A percentile compares a stretch with the other conserved stretches of the same genome.
These are phyloP conservation scores for Agonopterix heracliana DNA, from an alignment of 2,888 invertebrate species.

Conservation along the genomic window DNA sequence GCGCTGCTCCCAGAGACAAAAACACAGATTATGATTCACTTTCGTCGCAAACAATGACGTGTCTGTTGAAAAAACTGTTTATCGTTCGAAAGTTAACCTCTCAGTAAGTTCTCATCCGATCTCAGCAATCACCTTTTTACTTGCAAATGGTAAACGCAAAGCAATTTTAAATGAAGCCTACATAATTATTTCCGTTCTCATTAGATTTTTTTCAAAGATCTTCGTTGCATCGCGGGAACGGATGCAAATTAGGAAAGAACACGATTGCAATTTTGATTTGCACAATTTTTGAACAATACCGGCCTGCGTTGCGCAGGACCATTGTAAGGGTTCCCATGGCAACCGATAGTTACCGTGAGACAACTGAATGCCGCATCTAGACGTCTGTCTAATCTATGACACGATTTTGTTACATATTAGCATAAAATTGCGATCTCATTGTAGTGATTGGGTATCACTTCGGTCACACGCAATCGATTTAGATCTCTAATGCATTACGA, in stretches of 20 bases:
- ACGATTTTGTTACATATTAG: not conserved
- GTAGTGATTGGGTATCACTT: not conserved
- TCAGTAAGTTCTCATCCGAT: not conserved
- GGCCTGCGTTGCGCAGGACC: slow-evolving; percentile 22
- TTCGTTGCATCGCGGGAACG: slow-evolving; percentile 13
- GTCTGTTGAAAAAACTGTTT: not conserved
- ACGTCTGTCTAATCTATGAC: slow-evolving; percentile 2
- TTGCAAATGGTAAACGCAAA: not conserved
- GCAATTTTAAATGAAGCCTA: slow-evolving; percentile 1
- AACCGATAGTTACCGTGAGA: slow-evolving; percentile 9
- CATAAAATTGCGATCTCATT: slow-evolving; percentile 4
- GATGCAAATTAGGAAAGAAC: slow-evolving; percentile 3
- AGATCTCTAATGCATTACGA: no score
- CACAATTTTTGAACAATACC: slow-evolving; percentile 33
- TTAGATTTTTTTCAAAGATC: not conserved
- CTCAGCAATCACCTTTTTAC: slow-evolving; percentile 1
- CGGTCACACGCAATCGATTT: no score
- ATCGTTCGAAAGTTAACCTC: no score
- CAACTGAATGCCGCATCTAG: slow-evolving; percentile 2
- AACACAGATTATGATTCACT: slow-evolving; percentile 17
- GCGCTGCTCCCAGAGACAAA: slow-evolving; percentile 12
- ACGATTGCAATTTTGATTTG: slow-evolving; percentile 15
- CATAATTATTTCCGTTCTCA: slow-evolving; percentile 8
- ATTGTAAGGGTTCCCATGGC: slow-evolving; percentile 23
- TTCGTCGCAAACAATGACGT: slow-evolving; percentile 6